A percentile compares a stretch with the other conserved stretches of the same genome.
Evolutionary conservation across 2,113 vertebrate species (phyloP).

Genomic region (Caloenas nicobarica): DNA sequence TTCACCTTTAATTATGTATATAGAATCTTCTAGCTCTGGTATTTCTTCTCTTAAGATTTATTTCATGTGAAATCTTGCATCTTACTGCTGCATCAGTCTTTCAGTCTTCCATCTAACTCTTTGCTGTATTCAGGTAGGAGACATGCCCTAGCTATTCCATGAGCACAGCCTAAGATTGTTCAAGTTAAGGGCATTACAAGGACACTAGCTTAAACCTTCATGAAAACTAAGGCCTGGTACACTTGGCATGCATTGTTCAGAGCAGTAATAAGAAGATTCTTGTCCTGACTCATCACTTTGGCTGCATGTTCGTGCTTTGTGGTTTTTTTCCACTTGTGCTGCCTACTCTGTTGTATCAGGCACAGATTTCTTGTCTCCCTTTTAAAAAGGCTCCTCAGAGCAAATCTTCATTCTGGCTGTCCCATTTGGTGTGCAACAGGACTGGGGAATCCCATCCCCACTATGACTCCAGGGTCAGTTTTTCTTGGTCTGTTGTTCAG

Average conservation of each 20-base stretch:
- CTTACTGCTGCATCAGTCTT: background rate
- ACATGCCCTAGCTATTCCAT: background rate
- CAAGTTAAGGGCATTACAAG: background rate
- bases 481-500: background rate
- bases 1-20: conserved; percentile 7
- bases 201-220: background rate
- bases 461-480: background rate
- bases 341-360: background rate
- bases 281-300: background rate
- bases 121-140: background rate
- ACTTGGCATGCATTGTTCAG: background rate
- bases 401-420: background rate
- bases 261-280: background rate
- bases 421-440: background rate
- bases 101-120: background rate
- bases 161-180: background rate
- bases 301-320: background rate
- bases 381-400: background rate
- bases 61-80: conserved; percentile 46
- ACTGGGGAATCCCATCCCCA: background rate
- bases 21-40: conserved; percentile 19
- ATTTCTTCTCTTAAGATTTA: background rate
- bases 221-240: background rate
- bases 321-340: background rate
- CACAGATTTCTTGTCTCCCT: background rate